A percentile compares a stretch with the other conserved stretches of the same genome.
Conservation (phyloP, 2,797 vertebrate species). For the Acipenser oxyrinchus region DNA sequence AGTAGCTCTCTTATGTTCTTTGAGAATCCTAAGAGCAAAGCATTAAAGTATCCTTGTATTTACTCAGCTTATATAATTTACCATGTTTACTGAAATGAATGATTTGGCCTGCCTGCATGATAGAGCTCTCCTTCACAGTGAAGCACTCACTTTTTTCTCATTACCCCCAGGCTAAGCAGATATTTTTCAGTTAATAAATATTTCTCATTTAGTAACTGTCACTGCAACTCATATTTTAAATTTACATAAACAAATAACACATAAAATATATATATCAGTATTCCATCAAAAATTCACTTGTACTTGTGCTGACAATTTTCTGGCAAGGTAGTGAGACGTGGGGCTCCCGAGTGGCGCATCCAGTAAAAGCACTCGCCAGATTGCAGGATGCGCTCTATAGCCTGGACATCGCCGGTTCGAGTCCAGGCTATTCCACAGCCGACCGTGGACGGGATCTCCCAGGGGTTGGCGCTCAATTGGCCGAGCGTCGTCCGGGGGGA, state of each 20-base stretch:
- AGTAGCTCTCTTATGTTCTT: too few relatives aligned
- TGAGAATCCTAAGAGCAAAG: too few relatives aligned
- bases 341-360: too few relatives aligned
- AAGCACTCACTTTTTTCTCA: background rate
- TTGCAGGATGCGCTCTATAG: too few relatives aligned
- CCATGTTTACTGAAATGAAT: background rate
- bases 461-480: too few relatives aligned
- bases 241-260: background rate
- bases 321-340: background rate
- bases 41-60: background rate
- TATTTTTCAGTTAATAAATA: constrained; percentile 7
- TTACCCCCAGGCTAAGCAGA: constrained; percentile 3
- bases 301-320: background rate
- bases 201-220: constrained; percentile 9
- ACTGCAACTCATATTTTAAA: background rate
- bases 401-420: too few relatives aligned
- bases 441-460: too few relatives aligned
- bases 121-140: background rate
- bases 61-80: background rate
- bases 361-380: too few relatives aligned
- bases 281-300: background rate
- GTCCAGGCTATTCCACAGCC: too few relatives aligned
- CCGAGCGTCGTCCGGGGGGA: too few relatives aligned
- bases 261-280: background rate
- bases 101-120: background rate